Conservation (phyloP, 2,888 invertebrate species). For the Drosophila meridiana region DNA sequence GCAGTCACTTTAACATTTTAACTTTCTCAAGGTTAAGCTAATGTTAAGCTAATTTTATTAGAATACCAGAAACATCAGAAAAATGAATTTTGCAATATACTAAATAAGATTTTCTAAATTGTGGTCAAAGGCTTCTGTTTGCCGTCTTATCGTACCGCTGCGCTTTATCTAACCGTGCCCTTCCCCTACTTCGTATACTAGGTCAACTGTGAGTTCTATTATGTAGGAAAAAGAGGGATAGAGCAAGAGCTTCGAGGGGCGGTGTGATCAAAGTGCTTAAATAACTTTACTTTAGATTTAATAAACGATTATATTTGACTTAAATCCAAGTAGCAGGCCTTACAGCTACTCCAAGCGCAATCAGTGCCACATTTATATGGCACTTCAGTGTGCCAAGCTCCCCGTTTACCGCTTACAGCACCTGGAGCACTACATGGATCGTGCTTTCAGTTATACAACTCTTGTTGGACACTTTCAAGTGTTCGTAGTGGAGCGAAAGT, state of each 20-base stretch:
- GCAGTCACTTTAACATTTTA: not conserved
- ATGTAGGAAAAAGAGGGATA: not conserved
- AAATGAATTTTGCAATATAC: not conserved
- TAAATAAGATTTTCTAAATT: not conserved
- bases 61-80: not conserved
- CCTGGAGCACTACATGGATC: slow-evolving; percentile 3
- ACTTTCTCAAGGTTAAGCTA: not conserved
- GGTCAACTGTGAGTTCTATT: slow-evolving; percentile 39
- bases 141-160: slow-evolving; percentile 9
- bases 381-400: slow-evolving; percentile 58
- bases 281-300: slow-evolving; percentile 78
- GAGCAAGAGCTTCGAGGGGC: slow-evolving; percentile 11
- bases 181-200: slow-evolving; percentile 48
- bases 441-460: slow-evolving; percentile 66
- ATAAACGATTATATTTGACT: slow-evolving; percentile 76
- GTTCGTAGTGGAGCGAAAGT: slow-evolving; percentile 51
- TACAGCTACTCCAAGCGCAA: slow-evolving; percentile 62
- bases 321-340: slow-evolving; percentile 62
- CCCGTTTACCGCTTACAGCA: slow-evolving; percentile 40
- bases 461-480: slow-evolving; percentile 70
- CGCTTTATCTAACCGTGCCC: slow-evolving; percentile 30
- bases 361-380: slow-evolving; percentile 66
- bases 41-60: not conserved
- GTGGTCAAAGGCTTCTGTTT: slow-evolving; percentile 7
- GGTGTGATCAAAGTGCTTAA: slow-evolving; percentile 66